Evolutionary conservation across 53 echinoderm and acorn worm species (phyloP), one percentile per base, ranked within the genome.

Genomic region (Luidia sarsii): DNA sequence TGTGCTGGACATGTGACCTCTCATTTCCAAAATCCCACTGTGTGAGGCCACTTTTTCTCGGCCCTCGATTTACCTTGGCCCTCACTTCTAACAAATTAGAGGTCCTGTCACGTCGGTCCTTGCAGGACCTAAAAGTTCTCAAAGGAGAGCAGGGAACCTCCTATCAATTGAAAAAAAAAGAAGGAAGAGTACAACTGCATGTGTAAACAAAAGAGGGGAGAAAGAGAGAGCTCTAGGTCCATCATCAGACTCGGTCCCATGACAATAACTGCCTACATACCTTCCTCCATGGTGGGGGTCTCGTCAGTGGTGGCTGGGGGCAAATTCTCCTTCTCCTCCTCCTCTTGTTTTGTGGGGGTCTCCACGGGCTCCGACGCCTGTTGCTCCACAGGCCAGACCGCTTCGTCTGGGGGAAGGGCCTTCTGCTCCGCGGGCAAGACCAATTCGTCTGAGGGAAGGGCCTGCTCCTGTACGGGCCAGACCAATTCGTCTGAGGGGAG

Each of bases 251-350:
- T 13, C 19, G 10, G 20, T 14, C 65, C 68, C 2, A 4, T 36
- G 38, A 1, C 32, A 33, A 35, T 48, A n/a, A n/a, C n/a, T n/a
- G n/a, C n/a, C n/a, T n/a, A n/a, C 43, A 10, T 57, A 67, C 64
- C 64, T 73, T 64, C 62, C 84, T 68, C 64, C 63, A 55, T 71
- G 5, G 8, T 71, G 53, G 64, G 51, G 29, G 53, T 33, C 45
- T 63, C 37, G 24, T 69, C 57, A 38, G 80, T 14, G 6, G 5
- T 57, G 55, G 27, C 65, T 33, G 66, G 67, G 33, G 79, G 86
- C 45, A 41, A 36, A 50, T 86, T 80, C 61, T 68, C 80, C 54
- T 57, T 80, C 59, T 79, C 67, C 29, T 56, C 67, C 22, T 70
- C 79, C 68, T 68, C 67, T 71, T n/a, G n/a, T n/a, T n/a, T n/a